Evolutionary conservation across 2,888 invertebrate species (phyloP).

Genomic region (Pyrrhia umbra): DNA sequence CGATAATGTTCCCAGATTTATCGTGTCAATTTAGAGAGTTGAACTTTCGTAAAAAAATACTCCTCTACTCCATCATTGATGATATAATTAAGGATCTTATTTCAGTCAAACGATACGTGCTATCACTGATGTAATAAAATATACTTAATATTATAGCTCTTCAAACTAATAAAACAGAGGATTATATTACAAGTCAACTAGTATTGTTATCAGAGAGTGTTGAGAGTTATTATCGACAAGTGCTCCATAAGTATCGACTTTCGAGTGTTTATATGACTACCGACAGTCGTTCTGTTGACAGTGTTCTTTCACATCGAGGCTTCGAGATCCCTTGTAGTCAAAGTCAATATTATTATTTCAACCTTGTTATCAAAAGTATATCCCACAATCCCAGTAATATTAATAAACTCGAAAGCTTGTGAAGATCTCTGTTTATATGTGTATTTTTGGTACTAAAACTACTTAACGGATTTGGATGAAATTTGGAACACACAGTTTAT

Average conservation of each 20-base stretch:
- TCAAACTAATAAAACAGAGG: slow-evolving; percentile 35
- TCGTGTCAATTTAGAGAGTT: too few species aligned
- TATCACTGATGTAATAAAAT: background rate
- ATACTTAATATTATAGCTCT: background rate
- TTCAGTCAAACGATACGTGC: background rate
- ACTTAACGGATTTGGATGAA: too few species aligned
- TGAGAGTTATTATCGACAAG: slow-evolving; percentile 13
- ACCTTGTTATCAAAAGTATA: too few species aligned
- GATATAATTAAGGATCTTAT: background rate
- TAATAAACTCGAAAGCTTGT: too few species aligned
- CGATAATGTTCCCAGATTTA: too few species aligned
- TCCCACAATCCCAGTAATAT: too few species aligned
- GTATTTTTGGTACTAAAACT: too few species aligned
- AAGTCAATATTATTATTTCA: background rate
- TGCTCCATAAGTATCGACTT: background rate
- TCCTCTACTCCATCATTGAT: background rate
- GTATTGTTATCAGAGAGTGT: slow-evolving; percentile 14
- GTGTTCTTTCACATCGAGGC: background rate
- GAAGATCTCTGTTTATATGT: too few species aligned
- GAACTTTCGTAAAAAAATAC: too few species aligned
- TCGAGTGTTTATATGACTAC: background rate
- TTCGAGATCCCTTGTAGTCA: background rate
- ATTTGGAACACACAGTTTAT: too few species aligned
- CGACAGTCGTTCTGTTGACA: background rate
- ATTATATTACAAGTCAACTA: slow-evolving; percentile 33